phyloP scores from a whole-genome alignment of 2,113 vertebrate species.

The Muntiacus reevesi region DNA sequence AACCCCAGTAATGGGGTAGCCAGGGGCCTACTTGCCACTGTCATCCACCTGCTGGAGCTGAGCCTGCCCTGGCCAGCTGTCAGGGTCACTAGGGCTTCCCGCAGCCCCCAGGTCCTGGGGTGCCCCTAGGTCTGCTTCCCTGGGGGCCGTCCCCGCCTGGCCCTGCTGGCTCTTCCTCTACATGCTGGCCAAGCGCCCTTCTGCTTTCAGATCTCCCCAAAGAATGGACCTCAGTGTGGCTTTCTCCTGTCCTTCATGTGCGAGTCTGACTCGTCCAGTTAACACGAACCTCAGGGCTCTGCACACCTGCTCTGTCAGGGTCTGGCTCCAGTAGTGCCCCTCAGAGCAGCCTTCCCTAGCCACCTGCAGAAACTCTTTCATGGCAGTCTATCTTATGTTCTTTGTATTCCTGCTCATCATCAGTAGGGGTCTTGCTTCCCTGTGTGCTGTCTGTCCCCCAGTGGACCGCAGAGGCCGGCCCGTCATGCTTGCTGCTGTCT shows the following conservation, averaged over 20 bases:
- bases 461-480: neutral
- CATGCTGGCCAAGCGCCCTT: neutral
- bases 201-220: neutral
- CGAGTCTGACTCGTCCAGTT: neutral
- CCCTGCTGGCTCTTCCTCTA: neutral
- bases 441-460: neutral
- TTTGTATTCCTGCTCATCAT: neutral
- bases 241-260: neutral
- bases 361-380: neutral
- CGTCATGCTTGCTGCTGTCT: neutral
- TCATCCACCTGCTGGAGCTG: neutral
- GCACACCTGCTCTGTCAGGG: neutral
- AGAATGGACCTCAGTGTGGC: accelerated
- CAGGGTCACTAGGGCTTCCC: neutral
- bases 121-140: neutral
- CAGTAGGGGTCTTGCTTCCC: neutral
- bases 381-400: neutral
- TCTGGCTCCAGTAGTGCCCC: neutral
- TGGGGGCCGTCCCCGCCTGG: neutral
- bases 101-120: accelerated
- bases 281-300: too few relatives aligned
- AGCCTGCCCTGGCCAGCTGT: neutral
- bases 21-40: neutral
- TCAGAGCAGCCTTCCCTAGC: neutral
- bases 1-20: neutral